A percentile compares a stretch with the other conserved stretches of the same genome.
phyloP scores from a whole-genome alignment of 1,140 invertebrate genomes.

The Oryctes rhinoceros region DNA sequence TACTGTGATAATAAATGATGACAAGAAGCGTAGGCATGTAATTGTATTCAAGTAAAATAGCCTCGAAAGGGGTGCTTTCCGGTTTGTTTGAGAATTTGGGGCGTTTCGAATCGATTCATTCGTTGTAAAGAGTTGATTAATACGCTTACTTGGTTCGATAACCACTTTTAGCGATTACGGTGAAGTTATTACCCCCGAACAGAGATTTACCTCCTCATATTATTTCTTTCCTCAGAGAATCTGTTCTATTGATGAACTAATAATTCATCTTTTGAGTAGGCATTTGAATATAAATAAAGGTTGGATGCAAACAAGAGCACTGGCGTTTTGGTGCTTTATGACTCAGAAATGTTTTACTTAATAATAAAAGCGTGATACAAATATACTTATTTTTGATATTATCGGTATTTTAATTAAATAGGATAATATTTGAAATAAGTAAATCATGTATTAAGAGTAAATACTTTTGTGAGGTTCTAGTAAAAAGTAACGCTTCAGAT shows the following conservation, averaged over 20 bases:
- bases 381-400: no score
- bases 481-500: no score
- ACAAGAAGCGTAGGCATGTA: not conserved
- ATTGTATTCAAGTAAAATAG: not conserved
- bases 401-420: no score
- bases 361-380: no score
- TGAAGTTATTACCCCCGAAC: not conserved
- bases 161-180: not conserved
- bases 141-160: constrained; percentile 32
- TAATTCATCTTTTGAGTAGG: not conserved
- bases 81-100: constrained; percentile 17
- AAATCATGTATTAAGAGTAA: no score
- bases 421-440: no score
- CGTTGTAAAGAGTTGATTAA: constrained; percentile 26
- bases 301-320: no score
- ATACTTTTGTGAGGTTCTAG: no score
- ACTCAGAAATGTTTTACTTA: no score
- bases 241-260: not conserved
- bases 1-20: not conserved
- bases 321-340: no score
- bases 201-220: not conserved
- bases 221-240: not conserved
- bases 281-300: not conserved
- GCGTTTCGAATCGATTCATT: not conserved
- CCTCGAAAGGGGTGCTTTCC: not conserved